Conservation (phyloP, 2,113 vertebrate genomes). For the Saguinus midas region DNA sequence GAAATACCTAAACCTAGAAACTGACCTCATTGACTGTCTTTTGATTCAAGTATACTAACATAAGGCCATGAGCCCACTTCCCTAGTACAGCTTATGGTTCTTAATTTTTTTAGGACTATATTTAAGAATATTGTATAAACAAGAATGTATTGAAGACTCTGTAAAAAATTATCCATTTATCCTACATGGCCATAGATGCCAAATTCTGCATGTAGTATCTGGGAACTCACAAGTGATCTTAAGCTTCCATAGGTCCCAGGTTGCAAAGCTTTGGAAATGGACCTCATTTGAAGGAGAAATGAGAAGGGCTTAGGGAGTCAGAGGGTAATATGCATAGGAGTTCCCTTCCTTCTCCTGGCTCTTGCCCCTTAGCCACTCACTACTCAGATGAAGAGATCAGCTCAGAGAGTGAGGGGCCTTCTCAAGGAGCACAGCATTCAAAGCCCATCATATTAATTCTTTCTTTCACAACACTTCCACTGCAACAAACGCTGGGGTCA, state of each 20-base stretch:
- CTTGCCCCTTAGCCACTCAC: too few species aligned
- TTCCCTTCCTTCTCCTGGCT: not conserved
- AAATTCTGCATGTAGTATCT: not conserved
- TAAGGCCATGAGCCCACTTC: not conserved
- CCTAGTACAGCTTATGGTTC: not conserved
- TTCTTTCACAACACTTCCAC: not conserved
- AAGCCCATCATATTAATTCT: not conserved
- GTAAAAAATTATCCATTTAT: not conserved
- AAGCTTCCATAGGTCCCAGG: too few species aligned
- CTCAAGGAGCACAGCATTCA: not conserved
- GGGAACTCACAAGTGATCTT: not conserved
- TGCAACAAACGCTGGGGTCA: not conserved
- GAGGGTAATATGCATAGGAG: fast-evolving
- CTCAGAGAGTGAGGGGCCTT: too few species aligned
- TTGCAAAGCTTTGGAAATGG: not conserved
- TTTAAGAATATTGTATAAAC: not conserved
- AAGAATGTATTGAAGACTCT: not conserved
- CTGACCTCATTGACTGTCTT: not conserved
- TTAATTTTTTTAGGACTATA: not conserved
- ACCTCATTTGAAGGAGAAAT: not conserved
- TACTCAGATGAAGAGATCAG: too few species aligned
- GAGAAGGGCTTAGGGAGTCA: not conserved
- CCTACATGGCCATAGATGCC: not conserved
- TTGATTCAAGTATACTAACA: not conserved
- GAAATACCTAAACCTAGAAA: not conserved